Percentiles rank a stretch among this genome's conserved stretches.
Conservation (phyloP, 2,888 invertebrate genomes). For the Chloromyia formosa region DNA sequence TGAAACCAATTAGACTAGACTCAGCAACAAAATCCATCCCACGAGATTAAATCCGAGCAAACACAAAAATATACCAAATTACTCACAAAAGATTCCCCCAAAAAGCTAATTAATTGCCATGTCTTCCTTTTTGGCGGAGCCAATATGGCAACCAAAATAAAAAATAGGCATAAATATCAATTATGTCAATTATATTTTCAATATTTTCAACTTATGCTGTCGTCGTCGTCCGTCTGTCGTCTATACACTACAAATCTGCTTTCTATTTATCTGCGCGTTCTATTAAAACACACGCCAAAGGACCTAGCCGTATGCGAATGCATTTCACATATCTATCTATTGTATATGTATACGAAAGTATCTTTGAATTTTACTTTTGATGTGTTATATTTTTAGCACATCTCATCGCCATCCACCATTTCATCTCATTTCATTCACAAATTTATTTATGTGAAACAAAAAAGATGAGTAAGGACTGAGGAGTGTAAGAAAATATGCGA, state of each 20-base stretch:
- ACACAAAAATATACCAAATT: not conserved
- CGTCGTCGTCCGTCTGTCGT: no score
- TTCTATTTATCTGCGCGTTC: not conserved
- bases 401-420: constrained; percentile 32
- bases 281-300: not conserved
- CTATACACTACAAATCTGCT: no score
- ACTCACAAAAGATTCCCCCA: not conserved
- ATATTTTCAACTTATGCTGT: constrained; percentile 21
- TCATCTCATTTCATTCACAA: constrained; percentile 28
- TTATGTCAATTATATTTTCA: constrained; percentile 40
- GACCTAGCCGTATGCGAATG: no score
- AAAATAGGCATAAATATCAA: constrained; percentile 32
- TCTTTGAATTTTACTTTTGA: constrained; percentile 15
- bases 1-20: no score
- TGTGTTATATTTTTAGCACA: constrained; percentile 34
- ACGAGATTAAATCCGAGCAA: no score
- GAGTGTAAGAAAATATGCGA: constrained; percentile 24
- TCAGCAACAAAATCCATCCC: no score
- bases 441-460: constrained; percentile 13
- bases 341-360: no score
- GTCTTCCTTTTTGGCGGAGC: not conserved
- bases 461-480: no score
- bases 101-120: not conserved
- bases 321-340: no score
- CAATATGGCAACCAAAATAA: constrained; percentile 19